Base-by-base conservation (phyloP, 53 echinoderm and acorn worm species). In the Paracentrotus lividus region DNA sequence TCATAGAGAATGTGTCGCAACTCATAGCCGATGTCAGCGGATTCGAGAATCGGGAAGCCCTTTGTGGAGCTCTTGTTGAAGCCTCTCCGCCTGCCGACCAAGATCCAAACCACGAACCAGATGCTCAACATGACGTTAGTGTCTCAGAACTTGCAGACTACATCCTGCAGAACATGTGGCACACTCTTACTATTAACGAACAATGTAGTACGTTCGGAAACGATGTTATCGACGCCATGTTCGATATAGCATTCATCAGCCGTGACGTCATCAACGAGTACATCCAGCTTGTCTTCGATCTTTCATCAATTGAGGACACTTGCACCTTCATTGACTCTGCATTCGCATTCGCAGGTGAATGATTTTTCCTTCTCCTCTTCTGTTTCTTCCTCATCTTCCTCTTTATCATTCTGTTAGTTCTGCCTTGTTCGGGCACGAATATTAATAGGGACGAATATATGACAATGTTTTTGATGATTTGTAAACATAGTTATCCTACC, bases 11-110 rank as follows among this genome's bases (percentile, higher is more conserved):
- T 18, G 72, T 40, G 38, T 72, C 72, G 40, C 40, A 26, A 72
- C 40, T 72, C 7, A 40, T 72, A 27, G 72, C 72, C 40, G 72
- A 72, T 16, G 36, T 72, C 40, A 72, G 72, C 72, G 72, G 72
- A 16, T 72, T 72, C 40, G 72, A 72, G 16, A 40, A 40, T 72
- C 72, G 72, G 5, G 72, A 72, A 36, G 32, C 38, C 72, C 72
- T 72, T 21, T 72, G 72, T 40, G 72, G 40, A 18, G 72, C 72
- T 38, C 36, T 72, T 20, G 40, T 40, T 9, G 29, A 72, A 36
- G 72, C 38, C 40, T 32, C 72, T 38, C 40, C 18, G 40, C 72
- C 57, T 4, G 57, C 57, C 57, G 9, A 8, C 57, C 3, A 57
- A 0, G 16, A 57, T 8, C 2, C 16, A 18, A 3, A 10, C 57